Evolutionary conservation across 2,797 vertebrate genomes (phyloP).

Genomic region (Avahi laniger): DNA sequence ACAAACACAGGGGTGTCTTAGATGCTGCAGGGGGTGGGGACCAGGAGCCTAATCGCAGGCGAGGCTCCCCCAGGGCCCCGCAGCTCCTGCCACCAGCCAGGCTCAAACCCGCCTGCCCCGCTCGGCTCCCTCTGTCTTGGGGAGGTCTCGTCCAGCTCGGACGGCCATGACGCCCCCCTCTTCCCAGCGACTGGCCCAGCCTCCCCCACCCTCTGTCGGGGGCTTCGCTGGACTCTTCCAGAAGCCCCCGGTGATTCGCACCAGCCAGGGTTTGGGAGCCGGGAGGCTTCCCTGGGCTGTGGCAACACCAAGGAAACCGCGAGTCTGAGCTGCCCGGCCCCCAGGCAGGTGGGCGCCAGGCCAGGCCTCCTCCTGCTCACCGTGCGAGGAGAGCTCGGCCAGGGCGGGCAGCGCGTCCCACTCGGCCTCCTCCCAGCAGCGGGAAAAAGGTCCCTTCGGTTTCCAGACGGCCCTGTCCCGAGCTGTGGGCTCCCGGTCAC

Average conservation of each 20-base stretch:
- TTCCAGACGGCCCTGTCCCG: too few species aligned
- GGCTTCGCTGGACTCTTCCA: background rate
- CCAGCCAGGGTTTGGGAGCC: background rate
- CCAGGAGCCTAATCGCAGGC: background rate
- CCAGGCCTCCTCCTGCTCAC: too few species aligned
- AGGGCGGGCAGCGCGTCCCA: background rate
- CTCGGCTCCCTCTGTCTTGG: background rate
- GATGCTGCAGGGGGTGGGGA: background rate
- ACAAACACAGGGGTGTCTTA: rapidly evolving
- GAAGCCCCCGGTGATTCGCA: background rate
- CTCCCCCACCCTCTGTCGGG: background rate
- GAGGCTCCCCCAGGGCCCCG: rapidly evolving
- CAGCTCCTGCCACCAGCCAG: background rate
- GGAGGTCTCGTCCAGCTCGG: too few species aligned
- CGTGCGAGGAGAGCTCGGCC: too few species aligned
- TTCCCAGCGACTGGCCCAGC: background rate
- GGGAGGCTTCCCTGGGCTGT: background rate
- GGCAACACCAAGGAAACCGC: background rate
- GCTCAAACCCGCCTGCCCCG: background rate
- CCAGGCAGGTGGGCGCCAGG: background rate
- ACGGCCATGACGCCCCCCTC: background rate
- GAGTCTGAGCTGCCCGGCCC: background rate
- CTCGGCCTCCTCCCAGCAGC: background rate
- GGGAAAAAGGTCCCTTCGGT: background rate
- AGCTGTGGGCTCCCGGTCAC: too few species aligned